Evolutionary conservation across 1,140 invertebrate species (phyloP), one percentile per base, ranked within the genome.

Genomic region (Ericerus pela): DNA sequence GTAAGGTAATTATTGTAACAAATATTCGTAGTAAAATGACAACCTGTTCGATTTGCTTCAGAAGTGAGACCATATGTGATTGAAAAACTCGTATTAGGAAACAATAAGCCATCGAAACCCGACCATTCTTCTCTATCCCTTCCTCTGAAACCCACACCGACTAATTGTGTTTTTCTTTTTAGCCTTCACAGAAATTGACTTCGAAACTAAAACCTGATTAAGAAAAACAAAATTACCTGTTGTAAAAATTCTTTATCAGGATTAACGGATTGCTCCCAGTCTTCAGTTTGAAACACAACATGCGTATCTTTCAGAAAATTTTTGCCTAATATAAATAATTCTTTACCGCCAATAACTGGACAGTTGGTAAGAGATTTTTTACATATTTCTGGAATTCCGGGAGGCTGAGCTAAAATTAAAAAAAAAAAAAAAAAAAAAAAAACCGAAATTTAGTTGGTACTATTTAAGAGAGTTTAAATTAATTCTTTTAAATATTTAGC

Each of bases 291-390:
- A 68, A 96, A 96, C 36, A 90, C 75, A 8, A 96, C 83, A 53
- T 80, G 78, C 1, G 90, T 92, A 69, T 96, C 91, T 72, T 96
- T 95, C 12, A 93, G 75, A 67, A 97, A 96, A 71, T 97, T 96
- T 70, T 96, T 96, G 10, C 94, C 93, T 53, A 97, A 80, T 43
- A 96, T 84, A 67, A 96, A 96, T 14, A 97, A 70, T 66, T 96
- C 92, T n/a, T 81, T 67, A 1, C 88, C 88, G 6, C 92, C 93
- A 38, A 76, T 76, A 0, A 83, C 82, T 8, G 81, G 78, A 64
- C 82, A 86, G 18, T 84, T 81, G 18, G 78, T 79, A 5, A 92
- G 67, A 0, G 91, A 96, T 68, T 93, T 92, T 67, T 93, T 91
- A 63, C 85, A 89, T 55, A 96, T 93, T 72, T 97, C 94, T 14